These are phyloP conservation scores for Stictocephala bisonia DNA, from an alignment of 2,888 invertebrate genomes.

Conservation along the genomic window DNA sequence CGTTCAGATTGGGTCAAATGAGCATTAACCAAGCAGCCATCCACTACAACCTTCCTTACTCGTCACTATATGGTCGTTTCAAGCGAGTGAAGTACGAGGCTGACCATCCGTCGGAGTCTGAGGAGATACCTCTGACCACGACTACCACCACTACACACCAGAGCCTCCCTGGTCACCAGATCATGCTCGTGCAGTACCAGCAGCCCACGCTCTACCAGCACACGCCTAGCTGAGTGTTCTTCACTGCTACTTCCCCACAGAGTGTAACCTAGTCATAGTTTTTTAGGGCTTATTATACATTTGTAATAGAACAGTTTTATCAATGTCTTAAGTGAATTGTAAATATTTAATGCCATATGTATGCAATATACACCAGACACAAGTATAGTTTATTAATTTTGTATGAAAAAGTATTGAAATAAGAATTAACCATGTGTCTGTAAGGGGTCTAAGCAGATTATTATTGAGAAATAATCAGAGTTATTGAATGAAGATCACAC, in stretches of 20 bases:
- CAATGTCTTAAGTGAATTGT: no score
- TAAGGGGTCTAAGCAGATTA: no score
- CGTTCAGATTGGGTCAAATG: conserved; percentile 85
- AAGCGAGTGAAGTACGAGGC: conserved; percentile 86
- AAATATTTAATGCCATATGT: no score
- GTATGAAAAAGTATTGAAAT: no score
- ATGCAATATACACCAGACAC: no score
- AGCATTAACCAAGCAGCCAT: conserved; percentile 94
- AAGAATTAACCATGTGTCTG: no score
- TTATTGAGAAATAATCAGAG: no score
- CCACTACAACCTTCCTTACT: conserved; percentile 90
- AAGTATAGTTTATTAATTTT: no score
- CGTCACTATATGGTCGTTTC: conserved; percentile 88
- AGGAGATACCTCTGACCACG: conserved; percentile 26
- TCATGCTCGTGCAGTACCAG: conserved; percentile 60
- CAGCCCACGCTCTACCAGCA: conserved; percentile 59
- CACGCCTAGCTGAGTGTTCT: conserved; percentile 46
- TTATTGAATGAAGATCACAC: no score
- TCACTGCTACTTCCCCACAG: conserved; percentile 14
- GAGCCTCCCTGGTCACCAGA: conserved; percentile 53
- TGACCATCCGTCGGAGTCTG: conserved; percentile 61
- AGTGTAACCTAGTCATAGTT: no score
- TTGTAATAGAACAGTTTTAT: no score
- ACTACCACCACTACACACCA: conserved; percentile 30
- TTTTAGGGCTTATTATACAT: no score